Conservation (phyloP, 2,113 vertebrate species). For the Corydoras maculifer region DNA sequence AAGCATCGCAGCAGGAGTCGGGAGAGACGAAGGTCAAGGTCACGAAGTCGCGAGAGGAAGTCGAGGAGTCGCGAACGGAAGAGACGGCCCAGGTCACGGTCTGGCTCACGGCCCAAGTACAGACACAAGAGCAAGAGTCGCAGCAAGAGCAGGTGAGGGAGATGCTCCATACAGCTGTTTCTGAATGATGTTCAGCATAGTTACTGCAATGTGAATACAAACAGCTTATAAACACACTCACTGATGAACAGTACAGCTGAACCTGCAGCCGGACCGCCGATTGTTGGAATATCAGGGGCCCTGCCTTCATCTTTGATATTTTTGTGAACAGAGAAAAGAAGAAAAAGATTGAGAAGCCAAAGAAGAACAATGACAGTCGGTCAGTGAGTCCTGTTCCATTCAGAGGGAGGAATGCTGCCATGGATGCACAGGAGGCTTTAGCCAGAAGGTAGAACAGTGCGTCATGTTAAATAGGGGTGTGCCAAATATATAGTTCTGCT, state of each 20-base stretch:
- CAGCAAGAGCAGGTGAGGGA: conserved; percentile 84
- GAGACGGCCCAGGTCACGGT: conserved; percentile 78
- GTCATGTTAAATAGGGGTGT: background rate
- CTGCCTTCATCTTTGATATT: background rate
- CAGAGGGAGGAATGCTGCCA: conserved; percentile 90
- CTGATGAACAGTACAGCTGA: too few relatives aligned
- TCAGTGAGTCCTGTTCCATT: conserved; percentile 81
- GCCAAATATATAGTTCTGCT: too few relatives aligned
- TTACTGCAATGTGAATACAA: too few relatives aligned
- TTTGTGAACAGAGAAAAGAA: conserved; percentile 77
- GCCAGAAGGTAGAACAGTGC: conserved; percentile 77
- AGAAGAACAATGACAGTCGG: conserved; percentile 79
- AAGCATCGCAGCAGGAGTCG: conserved; percentile 86
- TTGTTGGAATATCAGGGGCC: too few relatives aligned
- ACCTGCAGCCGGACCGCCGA: too few relatives aligned
- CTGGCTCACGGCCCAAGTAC: conserved; percentile 83
- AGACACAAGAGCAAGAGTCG: conserved; percentile 82
- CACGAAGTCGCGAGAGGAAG: too few relatives aligned
- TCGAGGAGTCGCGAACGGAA: conserved; percentile 49
- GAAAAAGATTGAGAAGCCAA: conserved; percentile 83
- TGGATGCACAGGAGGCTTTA: conserved; percentile 96
- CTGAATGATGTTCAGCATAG: too few relatives aligned
- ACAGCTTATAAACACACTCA: too few relatives aligned
- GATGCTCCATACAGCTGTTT: too few relatives aligned
- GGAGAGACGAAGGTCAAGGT: conserved; percentile 56